Conservation (phyloP, 2,888 invertebrate species). For the Smittia sp. region DNA sequence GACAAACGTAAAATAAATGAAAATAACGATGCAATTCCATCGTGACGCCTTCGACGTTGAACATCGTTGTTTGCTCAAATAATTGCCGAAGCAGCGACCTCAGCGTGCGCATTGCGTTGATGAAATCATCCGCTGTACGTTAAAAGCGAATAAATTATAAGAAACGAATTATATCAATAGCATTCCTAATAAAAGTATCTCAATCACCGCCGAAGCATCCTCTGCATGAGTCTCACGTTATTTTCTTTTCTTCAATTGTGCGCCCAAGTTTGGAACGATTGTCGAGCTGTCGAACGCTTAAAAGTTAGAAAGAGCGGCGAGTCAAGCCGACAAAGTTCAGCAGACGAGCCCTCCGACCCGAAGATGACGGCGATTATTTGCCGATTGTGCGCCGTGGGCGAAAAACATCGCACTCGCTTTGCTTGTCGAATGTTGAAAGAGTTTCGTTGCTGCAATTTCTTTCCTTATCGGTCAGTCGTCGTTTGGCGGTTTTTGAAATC, state of each 20-base stretch:
- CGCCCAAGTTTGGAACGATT: background rate
- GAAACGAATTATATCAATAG: background rate
- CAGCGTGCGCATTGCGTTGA: background rate
- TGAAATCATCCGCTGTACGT: background rate
- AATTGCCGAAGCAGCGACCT: background rate
- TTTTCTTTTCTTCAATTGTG: background rate
- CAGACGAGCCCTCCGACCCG: background rate
- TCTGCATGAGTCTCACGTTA: background rate
- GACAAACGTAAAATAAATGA: background rate
- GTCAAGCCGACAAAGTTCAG: background rate
- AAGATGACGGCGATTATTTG: background rate
- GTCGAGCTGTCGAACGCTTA: background rate
- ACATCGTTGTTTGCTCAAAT: background rate
- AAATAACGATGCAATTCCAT: slow-evolving; percentile 6
- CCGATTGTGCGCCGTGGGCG: slow-evolving; percentile 4
- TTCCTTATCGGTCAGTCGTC: slow-evolving; percentile 38
- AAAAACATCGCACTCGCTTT: slow-evolving; percentile 3
- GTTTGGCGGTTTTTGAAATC: slow-evolving; percentile 29
- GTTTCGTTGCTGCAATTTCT: slow-evolving; percentile 23
- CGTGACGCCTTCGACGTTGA: background rate
- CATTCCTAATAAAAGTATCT: background rate
- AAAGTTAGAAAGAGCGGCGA: background rate
- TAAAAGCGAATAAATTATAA: background rate
- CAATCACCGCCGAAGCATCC: background rate
- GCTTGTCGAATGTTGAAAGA: background rate